phyloP scores from a whole-genome alignment of 2,113 vertebrate species.

The Sprattus sprattus region DNA sequence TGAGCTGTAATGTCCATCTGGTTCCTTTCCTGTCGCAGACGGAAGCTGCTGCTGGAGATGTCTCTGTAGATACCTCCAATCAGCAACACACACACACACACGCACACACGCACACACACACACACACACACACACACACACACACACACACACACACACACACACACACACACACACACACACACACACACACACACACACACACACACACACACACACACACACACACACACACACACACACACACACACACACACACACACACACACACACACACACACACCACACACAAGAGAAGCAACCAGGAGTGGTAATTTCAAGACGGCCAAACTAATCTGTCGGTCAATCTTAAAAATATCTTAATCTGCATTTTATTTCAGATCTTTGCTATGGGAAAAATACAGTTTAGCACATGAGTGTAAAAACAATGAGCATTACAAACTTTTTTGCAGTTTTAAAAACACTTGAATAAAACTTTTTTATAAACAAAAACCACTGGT shows the following conservation, averaged over 20 bases:
- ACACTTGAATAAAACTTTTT: no score
- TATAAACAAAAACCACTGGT: neutral
- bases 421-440: no score
- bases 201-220: conserved; percentile 1
- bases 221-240: conserved; percentile 2
- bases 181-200: neutral
- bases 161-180: conserved; percentile 9
- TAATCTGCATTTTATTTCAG: no score
- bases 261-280: neutral
- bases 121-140: neutral
- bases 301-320: no score
- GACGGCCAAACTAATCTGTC: no score
- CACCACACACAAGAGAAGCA: neutral
- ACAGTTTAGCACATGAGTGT: no score
- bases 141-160: neutral
- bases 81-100: neutral
- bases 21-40: neutral
- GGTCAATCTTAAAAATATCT: no score
- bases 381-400: no score
- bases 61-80: neutral
- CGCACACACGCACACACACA: neutral
- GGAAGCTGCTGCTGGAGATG: neutral
- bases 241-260: neutral
- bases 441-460: no score
- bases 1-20: neutral